These are phyloP conservation scores for Isoperla grammatica DNA, from an alignment of 2,888 invertebrate genomes.

Conservation along the genomic window DNA sequence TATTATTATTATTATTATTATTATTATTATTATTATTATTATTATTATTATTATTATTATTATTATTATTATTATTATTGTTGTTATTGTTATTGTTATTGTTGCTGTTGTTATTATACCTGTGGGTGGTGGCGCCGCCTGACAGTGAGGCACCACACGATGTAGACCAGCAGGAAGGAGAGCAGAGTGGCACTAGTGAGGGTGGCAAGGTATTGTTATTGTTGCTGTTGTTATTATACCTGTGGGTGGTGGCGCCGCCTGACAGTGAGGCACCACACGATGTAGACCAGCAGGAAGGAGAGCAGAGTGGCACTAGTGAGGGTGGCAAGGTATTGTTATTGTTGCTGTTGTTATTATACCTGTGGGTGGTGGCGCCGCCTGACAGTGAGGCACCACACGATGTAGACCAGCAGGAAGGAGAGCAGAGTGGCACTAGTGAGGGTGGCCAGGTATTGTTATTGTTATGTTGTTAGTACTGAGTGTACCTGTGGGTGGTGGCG, in stretches of 20 bases:
- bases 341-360: too few species aligned
- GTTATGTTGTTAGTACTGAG: too few species aligned
- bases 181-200: conserved; percentile 26
- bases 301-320: conserved; percentile 25
- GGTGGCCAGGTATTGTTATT: conserved; percentile 28
- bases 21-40: too few species aligned
- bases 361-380: conserved; percentile 14
- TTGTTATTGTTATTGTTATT: too few species aligned
- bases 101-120: too few species aligned
- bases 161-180: conserved; percentile 25
- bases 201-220: conserved; percentile 27
- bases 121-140: conserved; percentile 17
- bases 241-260: conserved; percentile 14
- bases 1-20: too few species aligned
- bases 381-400: conserved; percentile 22
- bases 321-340: conserved; percentile 28
- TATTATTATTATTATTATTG: too few species aligned
- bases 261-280: conserved; percentile 22
- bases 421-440: conserved; percentile 25
- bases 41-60: too few species aligned
- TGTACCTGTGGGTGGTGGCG: conserved; percentile 17
- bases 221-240: too few species aligned
- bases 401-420: conserved; percentile 24
- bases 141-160: conserved; percentile 23
- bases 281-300: conserved; percentile 24